Conservation (phyloP, 2,113 vertebrate species). For the Thomomys bottae region DNA sequence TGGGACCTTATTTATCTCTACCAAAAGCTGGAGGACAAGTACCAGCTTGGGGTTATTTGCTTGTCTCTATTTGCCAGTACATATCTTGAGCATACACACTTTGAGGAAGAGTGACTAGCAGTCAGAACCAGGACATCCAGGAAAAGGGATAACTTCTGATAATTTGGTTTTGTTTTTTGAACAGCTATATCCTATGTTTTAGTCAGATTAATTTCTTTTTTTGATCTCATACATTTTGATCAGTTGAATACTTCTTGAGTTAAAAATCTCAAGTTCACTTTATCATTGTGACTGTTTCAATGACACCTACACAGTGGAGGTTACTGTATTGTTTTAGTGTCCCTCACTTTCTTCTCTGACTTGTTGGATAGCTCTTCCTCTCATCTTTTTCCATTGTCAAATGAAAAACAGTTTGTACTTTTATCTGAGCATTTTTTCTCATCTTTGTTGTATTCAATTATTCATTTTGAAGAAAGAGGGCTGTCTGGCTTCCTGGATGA, state of each 20-base stretch:
- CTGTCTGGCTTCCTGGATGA: not conserved
- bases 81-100: not conserved
- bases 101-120: not conserved
- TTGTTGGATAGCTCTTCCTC: not conserved
- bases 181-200: not conserved
- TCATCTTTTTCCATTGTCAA: not conserved
- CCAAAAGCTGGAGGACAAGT: not conserved
- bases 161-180: not conserved
- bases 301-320: not conserved
- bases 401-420: not conserved
- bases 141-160: not conserved
- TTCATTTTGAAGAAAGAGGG: not conserved
- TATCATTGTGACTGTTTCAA: not conserved
- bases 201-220: not conserved
- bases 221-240: not conserved
- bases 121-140: not conserved
- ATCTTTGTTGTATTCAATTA: slow-evolving; percentile 27
- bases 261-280: not conserved
- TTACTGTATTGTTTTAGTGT: not conserved
- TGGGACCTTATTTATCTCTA: not conserved
- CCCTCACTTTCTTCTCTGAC: not conserved
- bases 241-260: not conserved
- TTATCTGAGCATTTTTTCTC: slow-evolving; percentile 10
- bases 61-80: not conserved
- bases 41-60: not conserved